A percentile compares a stretch with the other conserved stretches of the same genome.
phyloP scores from a whole-genome alignment of 2,113 vertebrate species.

The Eretmochelys imbricata region DNA sequence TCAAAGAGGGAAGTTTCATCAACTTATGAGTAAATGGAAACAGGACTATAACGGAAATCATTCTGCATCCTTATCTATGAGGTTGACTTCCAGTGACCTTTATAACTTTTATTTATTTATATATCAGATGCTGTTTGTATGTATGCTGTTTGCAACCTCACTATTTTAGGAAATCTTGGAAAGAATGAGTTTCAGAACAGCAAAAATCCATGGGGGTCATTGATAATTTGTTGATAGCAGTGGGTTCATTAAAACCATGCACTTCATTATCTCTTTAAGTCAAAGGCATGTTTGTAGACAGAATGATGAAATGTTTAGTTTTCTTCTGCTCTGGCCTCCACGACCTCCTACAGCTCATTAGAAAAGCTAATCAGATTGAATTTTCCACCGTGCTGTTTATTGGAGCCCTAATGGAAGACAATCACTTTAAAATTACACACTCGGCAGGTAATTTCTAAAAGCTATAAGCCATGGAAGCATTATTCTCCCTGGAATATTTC shows the following conservation, averaged over 20 bases:
- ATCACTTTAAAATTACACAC: conserved; percentile 71
- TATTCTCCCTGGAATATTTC: not conserved
- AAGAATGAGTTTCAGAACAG: not conserved
- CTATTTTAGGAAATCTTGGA: not conserved
- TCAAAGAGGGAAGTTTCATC: not conserved
- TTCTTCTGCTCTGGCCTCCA: conserved; percentile 50
- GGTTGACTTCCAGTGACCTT: not conserved
- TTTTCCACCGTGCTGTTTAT: conserved; percentile 72
- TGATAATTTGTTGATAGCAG: conserved; percentile 61
- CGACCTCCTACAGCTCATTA: conserved; percentile 72
- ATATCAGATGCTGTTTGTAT: not conserved
- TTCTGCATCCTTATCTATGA: not conserved
- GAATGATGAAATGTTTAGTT: conserved; percentile 63
- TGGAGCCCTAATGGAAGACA: conserved; percentile 68
- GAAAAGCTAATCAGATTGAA: conserved; percentile 69
- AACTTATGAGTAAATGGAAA: conserved; percentile 38
- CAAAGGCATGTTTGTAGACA: conserved; percentile 66
- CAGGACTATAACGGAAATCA: conserved; percentile 11
- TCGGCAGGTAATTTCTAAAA: conserved; percentile 69
- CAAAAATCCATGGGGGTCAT: conserved; percentile 28
- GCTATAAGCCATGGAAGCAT: conserved; percentile 1
- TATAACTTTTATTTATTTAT: not conserved
- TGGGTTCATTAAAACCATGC: conserved; percentile 58
- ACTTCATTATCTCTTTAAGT: conserved; percentile 72
- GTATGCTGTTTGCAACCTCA: not conserved